Evolutionary conservation across 2,888 invertebrate genomes (phyloP).

Genomic region (Pachymerium ferrugineum): DNA sequence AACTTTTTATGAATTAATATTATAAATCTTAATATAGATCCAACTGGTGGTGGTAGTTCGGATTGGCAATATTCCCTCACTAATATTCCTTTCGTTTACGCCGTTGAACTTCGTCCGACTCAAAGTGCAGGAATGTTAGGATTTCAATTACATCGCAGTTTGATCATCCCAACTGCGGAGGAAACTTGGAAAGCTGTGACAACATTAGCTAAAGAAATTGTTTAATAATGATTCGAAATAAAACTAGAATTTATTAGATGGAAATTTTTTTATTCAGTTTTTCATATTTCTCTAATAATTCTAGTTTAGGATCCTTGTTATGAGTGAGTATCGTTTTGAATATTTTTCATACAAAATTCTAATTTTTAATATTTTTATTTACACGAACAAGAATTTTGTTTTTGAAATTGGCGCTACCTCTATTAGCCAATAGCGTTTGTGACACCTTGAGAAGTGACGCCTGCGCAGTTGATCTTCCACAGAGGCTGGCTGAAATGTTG

Average conservation of each 20-base stretch:
- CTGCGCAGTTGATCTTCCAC: too few species aligned
- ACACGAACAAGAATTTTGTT: too few species aligned
- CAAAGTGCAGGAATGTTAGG: conserved; percentile 39
- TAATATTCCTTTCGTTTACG: conserved; percentile 39
- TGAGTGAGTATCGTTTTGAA: too few species aligned
- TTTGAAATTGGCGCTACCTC: too few species aligned
- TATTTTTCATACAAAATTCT: too few species aligned
- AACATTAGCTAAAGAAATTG: conserved; percentile 31
- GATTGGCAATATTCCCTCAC: conserved; percentile 41
- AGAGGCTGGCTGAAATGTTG: too few species aligned
- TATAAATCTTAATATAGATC: conserved; percentile 34
- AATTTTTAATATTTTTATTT: too few species aligned
- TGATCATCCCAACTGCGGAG: conserved; percentile 40
- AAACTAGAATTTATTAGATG: neutral
- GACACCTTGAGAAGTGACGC: too few species aligned
- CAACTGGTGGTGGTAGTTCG: conserved; percentile 39
- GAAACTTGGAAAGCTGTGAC: conserved; percentile 40
- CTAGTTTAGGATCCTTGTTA: too few species aligned
- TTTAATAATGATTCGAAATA: neutral
- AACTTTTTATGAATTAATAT: neutral
- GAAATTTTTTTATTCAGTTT: too few species aligned
- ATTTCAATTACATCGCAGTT: conserved; percentile 39
- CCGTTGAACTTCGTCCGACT: conserved; percentile 38
- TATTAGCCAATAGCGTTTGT: too few species aligned
- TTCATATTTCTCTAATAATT: too few species aligned